Evolutionary conservation across 2,797 vertebrate genomes (phyloP).

Genomic region (Fratercula arctica): DNA sequence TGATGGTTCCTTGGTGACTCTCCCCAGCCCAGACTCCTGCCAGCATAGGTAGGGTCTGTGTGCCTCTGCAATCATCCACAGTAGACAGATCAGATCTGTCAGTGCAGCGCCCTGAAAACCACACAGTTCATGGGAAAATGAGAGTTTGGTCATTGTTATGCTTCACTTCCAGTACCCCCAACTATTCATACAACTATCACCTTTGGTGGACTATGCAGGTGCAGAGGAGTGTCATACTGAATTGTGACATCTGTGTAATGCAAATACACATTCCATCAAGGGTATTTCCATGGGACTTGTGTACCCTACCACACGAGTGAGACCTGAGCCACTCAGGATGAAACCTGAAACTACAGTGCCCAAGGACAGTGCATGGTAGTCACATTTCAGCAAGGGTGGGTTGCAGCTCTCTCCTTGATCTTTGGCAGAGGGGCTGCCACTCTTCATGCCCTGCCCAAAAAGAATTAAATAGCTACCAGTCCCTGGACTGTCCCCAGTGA

Average conservation of each 20-base stretch:
- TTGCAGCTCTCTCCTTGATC: background rate
- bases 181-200: background rate
- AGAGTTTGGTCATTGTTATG: background rate
- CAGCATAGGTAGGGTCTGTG: background rate
- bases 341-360: background rate
- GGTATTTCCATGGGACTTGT: background rate
- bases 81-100: background rate
- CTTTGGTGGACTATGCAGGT: background rate
- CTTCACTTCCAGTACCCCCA: background rate
- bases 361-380: background rate
- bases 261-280: background rate
- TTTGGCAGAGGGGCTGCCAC: background rate
- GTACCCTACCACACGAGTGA: background rate
- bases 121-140: background rate
- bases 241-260: background rate
- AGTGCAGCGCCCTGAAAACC: background rate
- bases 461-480: background rate
- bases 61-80: background rate
- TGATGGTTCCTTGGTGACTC: background rate
- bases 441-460: background rate
- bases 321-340: background rate
- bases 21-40: background rate
- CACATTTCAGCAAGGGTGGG: background rate
- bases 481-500: background rate
- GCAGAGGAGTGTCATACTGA: background rate